Percentiles rank a stretch among this genome's conserved stretches.
These are phyloP conservation scores for Discoglossus pictus DNA, from an alignment of 2,797 vertebrate species.

Conservation along the genomic window DNA sequence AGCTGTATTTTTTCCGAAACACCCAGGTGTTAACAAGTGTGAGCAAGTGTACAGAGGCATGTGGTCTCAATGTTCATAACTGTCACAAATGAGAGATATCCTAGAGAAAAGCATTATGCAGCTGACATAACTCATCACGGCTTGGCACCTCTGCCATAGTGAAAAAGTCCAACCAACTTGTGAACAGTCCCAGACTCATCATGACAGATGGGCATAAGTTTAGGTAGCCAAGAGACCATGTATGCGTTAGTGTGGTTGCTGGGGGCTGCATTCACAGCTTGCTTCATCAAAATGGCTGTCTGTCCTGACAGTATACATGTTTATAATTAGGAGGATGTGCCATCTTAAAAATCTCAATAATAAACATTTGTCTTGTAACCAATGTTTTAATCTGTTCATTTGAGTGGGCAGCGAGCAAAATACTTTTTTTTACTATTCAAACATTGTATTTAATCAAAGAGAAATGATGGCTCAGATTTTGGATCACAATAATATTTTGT, in stretches of 20 bases:
- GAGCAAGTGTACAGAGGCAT: conserved; percentile 48
- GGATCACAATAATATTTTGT: no score
- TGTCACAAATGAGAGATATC: conserved; percentile 47
- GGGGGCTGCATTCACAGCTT: conserved; percentile 52
- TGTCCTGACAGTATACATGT: conserved; percentile 59
- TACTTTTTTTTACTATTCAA: background rate
- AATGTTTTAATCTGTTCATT: background rate
- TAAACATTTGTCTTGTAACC: conserved; percentile 33
- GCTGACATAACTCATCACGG: conserved; percentile 52
- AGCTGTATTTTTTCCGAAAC: conserved; percentile 14
- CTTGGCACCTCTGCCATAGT: conserved; percentile 43
- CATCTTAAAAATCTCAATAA: conserved; percentile 55
- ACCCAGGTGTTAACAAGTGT: conserved; percentile 50
- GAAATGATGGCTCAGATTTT: no score
- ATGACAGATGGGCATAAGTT: conserved; percentile 47
- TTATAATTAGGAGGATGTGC: conserved; percentile 67
- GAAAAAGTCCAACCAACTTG: conserved; percentile 55
- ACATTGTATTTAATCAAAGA: background rate
- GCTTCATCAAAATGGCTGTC: conserved; percentile 55
- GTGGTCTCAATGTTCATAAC: conserved; percentile 20
- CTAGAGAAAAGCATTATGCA: conserved; percentile 34
- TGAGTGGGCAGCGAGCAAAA: background rate
- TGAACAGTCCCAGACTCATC: conserved; percentile 59
- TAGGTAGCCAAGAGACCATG: conserved; percentile 58
- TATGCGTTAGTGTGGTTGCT: conserved; percentile 58